Evolutionary conservation across 64 coral and sea anemone species (phyloP).

Genomic region (Astreopora myriophthalma): DNA sequence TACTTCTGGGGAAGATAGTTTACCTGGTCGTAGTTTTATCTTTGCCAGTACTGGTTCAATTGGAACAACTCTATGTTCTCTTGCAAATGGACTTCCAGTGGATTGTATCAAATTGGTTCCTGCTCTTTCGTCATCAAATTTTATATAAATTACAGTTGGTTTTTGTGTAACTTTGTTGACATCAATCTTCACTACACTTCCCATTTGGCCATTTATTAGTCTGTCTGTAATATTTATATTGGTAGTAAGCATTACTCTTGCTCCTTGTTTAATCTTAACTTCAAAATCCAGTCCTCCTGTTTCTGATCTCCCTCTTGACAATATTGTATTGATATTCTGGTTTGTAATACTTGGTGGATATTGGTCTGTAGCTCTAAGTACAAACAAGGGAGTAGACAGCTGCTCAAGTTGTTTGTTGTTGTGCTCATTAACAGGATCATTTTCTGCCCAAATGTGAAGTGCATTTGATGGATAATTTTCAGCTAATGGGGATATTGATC

Average conservation of each 20-base stretch:
- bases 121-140: slow-evolving; percentile 62
- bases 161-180: not conserved
- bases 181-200: slow-evolving; percentile 24
- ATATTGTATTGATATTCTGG: slow-evolving; percentile 60
- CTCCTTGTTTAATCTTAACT: slow-evolving; percentile 34
- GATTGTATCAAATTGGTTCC: not conserved
- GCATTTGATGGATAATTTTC: not conserved
- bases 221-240: slow-evolving; percentile 48
- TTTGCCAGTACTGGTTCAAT: slow-evolving; percentile 62
- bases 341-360: slow-evolving; percentile 44
- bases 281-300: slow-evolving; percentile 57
- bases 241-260: slow-evolving; percentile 47
- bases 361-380: slow-evolving; percentile 33
- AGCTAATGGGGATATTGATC: not conserved
- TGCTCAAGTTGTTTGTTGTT: slow-evolving; percentile 14
- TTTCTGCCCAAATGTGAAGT: slow-evolving; percentile 68
- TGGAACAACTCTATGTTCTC: slow-evolving; percentile 26
- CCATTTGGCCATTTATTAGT: slow-evolving; percentile 70
- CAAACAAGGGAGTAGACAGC: not conserved
- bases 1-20: slow-evolving; percentile 69
- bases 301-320: slow-evolving; percentile 48
- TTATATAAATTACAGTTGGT: not conserved
- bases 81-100: not conserved
- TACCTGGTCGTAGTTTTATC: slow-evolving; percentile 41
- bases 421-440: slow-evolving; percentile 26